Percentiles rank a stretch among this genome's conserved stretches.
Conservation (phyloP, 2,888 invertebrate genomes). For the Amblyjoppa proteus region DNA sequence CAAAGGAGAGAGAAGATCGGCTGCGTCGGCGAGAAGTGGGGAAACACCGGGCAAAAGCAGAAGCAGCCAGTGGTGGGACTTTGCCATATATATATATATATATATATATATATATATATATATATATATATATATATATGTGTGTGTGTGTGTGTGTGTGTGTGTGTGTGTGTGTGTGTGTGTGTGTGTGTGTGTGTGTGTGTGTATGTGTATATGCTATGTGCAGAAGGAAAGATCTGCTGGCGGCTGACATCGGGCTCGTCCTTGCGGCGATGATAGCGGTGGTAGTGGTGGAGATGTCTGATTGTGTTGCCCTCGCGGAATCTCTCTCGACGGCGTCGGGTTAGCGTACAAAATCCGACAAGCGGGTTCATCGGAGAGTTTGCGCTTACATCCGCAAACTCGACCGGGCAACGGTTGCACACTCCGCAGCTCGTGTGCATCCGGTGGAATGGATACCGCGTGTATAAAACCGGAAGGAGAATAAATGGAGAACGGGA, state of each 20-base stretch:
- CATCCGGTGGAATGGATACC: slow-evolving; percentile 51
- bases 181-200: too few species aligned
- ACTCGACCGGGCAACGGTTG: slow-evolving; percentile 44
- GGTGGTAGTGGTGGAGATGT: slow-evolving; percentile 20
- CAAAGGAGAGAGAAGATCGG: slow-evolving; percentile 49
- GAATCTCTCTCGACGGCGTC: slow-evolving; percentile 35
- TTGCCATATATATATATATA: neutral
- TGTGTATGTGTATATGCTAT: neutral
- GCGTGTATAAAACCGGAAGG: slow-evolving; percentile 40
- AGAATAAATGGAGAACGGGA: slow-evolving; percentile 45
- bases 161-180: too few species aligned
- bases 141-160: too few species aligned
- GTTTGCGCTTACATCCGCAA: slow-evolving; percentile 60
- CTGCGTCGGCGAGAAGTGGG: slow-evolving; percentile 45
- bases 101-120: slow-evolving; percentile 9
- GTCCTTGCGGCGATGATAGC: slow-evolving; percentile 15
- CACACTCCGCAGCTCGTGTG: slow-evolving; percentile 24
- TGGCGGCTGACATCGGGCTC: slow-evolving; percentile 28
- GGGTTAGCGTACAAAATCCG: slow-evolving; percentile 63
- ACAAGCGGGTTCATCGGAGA: slow-evolving; percentile 56
- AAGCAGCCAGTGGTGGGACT: slow-evolving; percentile 45
- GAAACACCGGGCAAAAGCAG: slow-evolving; percentile 44
- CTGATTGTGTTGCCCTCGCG: slow-evolving; percentile 20
- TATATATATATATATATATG: too few species aligned
- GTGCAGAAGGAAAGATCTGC: slow-evolving; percentile 14